phyloP scores from a whole-genome alignment of 2,113 vertebrate species.

The Columbina picui region DNA sequence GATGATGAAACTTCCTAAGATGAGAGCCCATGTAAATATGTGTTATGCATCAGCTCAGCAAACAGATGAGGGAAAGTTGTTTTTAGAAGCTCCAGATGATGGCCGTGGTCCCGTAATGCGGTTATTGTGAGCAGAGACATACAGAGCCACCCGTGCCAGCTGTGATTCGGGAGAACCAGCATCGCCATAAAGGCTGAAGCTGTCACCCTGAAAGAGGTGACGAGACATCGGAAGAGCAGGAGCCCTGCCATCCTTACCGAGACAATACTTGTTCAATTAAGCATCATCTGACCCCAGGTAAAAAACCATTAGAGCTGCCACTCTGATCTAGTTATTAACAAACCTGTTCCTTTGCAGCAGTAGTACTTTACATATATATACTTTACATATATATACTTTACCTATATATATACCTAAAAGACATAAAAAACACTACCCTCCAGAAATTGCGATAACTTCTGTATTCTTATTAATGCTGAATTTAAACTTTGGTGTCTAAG shows the following conservation, averaged over 20 bases:
- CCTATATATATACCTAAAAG: background rate
- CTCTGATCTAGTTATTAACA: background rate
- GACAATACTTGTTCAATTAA: slow-evolving; percentile 40
- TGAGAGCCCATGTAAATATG: slow-evolving; percentile 54
- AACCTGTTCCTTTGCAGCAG: background rate
- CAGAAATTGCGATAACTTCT: slow-evolving; percentile 47
- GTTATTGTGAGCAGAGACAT: slow-evolving; percentile 2
- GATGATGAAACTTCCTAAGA: slow-evolving; percentile 56
- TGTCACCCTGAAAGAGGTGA: background rate
- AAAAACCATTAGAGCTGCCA: background rate
- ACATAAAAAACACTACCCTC: background rate
- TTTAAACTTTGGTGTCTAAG: slow-evolving; percentile 46
- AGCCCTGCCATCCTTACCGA: slow-evolving; percentile 4
- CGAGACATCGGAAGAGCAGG: background rate
- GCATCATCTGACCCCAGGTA: slow-evolving; percentile 35
- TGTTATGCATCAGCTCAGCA: slow-evolving; percentile 36
- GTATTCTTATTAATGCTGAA: slow-evolving; percentile 64
- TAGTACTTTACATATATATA: too few relatives aligned
- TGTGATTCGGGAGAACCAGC: slow-evolving; percentile 16
- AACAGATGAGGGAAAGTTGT: slow-evolving; percentile 49
- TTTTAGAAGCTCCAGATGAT: slow-evolving; percentile 65
- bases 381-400: too few relatives aligned
- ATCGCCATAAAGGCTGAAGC: background rate
- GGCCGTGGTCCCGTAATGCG: background rate
- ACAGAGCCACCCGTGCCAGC: background rate